Evolutionary conservation across 2,888 invertebrate genomes (phyloP).

Genomic region (Cerastoderma edule): DNA sequence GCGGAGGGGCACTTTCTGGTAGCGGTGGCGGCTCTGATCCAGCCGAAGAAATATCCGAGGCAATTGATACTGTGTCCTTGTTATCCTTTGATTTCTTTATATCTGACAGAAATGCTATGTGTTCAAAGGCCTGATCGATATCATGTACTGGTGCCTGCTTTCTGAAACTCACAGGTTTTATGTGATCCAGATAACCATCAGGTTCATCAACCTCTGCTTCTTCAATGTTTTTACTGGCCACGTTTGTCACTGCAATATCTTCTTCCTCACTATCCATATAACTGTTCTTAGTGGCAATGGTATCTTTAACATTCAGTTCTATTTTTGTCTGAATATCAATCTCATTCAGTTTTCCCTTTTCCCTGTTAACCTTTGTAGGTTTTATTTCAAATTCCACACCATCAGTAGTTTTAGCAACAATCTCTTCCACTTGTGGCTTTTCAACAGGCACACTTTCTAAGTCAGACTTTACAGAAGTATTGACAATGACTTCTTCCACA

Average conservation of each 20-base stretch:
- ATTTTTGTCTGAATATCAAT: slow-evolving; percentile 22
- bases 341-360: slow-evolving; percentile 34
- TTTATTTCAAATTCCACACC: slow-evolving; percentile 52
- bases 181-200: slow-evolving; percentile 38
- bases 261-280: slow-evolving; percentile 44
- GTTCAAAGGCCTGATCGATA: slow-evolving; percentile 45
- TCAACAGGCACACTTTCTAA: slow-evolving; percentile 27
- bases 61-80: slow-evolving; percentile 61
- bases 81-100: slow-evolving; percentile 40
- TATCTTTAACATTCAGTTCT: slow-evolving; percentile 37
- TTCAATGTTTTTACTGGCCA: background rate
- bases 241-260: background rate
- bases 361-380: slow-evolving; percentile 36
- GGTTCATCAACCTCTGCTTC: slow-evolving; percentile 28
- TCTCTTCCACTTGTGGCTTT: slow-evolving; percentile 28
- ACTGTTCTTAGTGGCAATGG: background rate
- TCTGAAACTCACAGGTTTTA: slow-evolving; percentile 38
- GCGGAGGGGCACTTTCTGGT: slow-evolving; percentile 70
- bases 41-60: slow-evolving; percentile 66
- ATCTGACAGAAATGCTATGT: slow-evolving; percentile 34
- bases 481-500: slow-evolving; percentile 30
- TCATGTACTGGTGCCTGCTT: slow-evolving; percentile 20
- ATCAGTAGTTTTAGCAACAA: slow-evolving; percentile 30
- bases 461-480: slow-evolving; percentile 26
- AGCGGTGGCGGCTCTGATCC: slow-evolving; percentile 72